A percentile compares a stretch with the other conserved stretches of the same genome.
phyloP scores from a whole-genome alignment of 92 coral and sea anemone species.

The Porites rus region DNA sequence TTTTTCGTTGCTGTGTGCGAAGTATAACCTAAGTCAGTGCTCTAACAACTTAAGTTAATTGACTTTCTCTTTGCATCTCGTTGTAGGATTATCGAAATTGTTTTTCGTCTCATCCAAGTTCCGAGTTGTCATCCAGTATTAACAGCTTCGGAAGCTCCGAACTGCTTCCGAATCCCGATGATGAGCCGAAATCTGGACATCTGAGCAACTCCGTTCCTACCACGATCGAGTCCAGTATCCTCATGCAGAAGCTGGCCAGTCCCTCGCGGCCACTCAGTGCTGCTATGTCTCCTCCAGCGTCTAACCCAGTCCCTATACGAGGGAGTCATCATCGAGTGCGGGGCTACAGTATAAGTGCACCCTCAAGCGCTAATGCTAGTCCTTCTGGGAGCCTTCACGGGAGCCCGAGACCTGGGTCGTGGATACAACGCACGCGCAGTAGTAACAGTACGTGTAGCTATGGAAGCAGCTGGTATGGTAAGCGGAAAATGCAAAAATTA shows the following conservation, averaged over 20 bases:
- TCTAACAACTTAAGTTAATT: no score
- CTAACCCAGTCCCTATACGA: slow-evolving; percentile 89
- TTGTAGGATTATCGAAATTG: slow-evolving; percentile 96
- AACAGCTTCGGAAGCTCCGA: slow-evolving; percentile 92
- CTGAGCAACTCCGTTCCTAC: slow-evolving; percentile 84
- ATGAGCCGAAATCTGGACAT: slow-evolving; percentile 52
- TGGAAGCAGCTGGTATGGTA: slow-evolving; percentile 94
- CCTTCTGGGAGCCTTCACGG: slow-evolving; percentile 91
- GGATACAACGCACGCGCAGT: slow-evolving; percentile 80
- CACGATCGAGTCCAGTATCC: slow-evolving; percentile 62
- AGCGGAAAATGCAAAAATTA: slow-evolving; percentile 28
- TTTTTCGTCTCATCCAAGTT: slow-evolving; percentile 90
- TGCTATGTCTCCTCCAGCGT: slow-evolving; percentile 86
- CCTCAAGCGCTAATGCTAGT: slow-evolving; percentile 94
- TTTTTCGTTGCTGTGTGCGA: no score
- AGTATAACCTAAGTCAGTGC: no score
- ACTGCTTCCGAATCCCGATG: slow-evolving; percentile 47
- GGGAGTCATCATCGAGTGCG: slow-evolving; percentile 66
- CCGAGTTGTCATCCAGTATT: slow-evolving; percentile 89
- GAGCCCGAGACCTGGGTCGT: slow-evolving; percentile 84
- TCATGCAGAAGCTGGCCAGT: slow-evolving; percentile 67
- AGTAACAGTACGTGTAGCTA: slow-evolving; percentile 87
- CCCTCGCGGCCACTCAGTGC: slow-evolving; percentile 67
- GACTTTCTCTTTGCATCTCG: not conserved
- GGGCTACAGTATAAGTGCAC: slow-evolving; percentile 85